Percentiles rank a stretch among this genome's conserved stretches.
These are phyloP conservation scores for Sceloporus undulatus DNA, from an alignment of 2,113 vertebrate species.

Conservation along the genomic window DNA sequence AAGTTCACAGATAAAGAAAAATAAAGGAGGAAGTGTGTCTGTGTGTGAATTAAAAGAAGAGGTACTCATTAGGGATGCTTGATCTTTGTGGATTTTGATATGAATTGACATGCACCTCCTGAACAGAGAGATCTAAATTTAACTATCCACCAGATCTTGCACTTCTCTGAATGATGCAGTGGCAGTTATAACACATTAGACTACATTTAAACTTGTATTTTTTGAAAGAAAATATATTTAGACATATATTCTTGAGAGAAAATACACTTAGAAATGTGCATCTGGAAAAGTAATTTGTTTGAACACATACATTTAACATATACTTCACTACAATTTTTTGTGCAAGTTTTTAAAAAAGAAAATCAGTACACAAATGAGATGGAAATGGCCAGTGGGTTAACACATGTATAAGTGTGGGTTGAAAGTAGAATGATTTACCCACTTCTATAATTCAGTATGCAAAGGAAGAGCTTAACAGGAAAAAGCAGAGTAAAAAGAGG, in stretches of 20 bases:
- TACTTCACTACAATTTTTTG: background rate
- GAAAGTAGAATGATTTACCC: conserved; percentile 5
- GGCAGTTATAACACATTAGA: background rate
- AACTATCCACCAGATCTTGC: background rate
- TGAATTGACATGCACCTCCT: background rate
- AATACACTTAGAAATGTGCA: background rate
- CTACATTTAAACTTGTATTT: background rate
- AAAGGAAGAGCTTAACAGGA: background rate
- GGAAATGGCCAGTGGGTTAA: background rate
- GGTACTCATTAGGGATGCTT: background rate
- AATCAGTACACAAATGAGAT: background rate
- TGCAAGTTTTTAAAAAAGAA: background rate
- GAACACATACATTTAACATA: background rate
- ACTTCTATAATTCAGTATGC: background rate
- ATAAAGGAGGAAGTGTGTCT: background rate
- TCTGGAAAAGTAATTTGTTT: background rate
- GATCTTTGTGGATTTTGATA: background rate
- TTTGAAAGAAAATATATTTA: conserved; percentile 10
- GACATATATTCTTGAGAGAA: conserved; percentile 3
- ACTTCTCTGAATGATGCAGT: background rate
- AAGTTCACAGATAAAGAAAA: background rate
- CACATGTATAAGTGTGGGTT: background rate
- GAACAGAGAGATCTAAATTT: background rate
- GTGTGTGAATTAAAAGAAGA: background rate
- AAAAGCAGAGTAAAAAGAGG: background rate